Evolutionary conservation across 2,888 invertebrate species (phyloP).

Genomic region (Halictus quadricinctus): DNA sequence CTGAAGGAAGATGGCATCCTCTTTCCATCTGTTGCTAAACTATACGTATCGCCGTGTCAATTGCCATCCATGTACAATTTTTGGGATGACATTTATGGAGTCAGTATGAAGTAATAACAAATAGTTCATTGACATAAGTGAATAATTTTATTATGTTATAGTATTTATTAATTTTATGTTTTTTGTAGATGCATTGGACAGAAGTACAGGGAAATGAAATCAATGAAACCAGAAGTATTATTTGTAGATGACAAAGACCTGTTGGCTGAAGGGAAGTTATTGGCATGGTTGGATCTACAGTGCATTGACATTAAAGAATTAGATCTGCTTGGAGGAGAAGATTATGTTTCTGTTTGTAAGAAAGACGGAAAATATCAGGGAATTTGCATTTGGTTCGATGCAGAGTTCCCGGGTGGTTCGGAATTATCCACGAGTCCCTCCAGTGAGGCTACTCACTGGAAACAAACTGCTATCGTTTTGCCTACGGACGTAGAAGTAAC

Average conservation of each 20-base stretch:
- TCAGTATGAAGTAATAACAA: conserved; percentile 86
- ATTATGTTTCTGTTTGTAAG: conserved; percentile 83
- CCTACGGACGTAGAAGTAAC: conserved; percentile 86
- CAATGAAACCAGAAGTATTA: conserved; percentile 87
- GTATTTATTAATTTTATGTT: not conserved
- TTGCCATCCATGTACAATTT: conserved; percentile 87
- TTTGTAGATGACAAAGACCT: conserved; percentile 85
- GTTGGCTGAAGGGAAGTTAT: conserved; percentile 86
- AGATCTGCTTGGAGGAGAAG: conserved; percentile 85
- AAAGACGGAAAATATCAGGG: conserved; percentile 88
- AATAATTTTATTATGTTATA: not conserved
- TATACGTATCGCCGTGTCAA: conserved; percentile 86
- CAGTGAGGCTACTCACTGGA: conserved; percentile 87
- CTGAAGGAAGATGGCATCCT: conserved; percentile 88
- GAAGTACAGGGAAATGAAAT: conserved; percentile 86
- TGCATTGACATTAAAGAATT: conserved; percentile 86
- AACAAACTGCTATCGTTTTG: conserved; percentile 89
- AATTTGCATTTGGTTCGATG: conserved; percentile 92
- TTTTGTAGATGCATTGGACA: conserved; percentile 83
- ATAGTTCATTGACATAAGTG: not conserved
- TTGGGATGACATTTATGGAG: conserved; percentile 92
- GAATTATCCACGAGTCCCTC: conserved; percentile 85
- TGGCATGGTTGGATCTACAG: conserved; percentile 88
- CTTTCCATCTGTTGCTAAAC: conserved; percentile 89
- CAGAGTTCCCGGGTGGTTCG: conserved; percentile 86